Evolutionary conservation across 2,888 invertebrate species (phyloP), one percentile per base, ranked within the genome.

Genomic region (Fragum whitleyi): DNA sequence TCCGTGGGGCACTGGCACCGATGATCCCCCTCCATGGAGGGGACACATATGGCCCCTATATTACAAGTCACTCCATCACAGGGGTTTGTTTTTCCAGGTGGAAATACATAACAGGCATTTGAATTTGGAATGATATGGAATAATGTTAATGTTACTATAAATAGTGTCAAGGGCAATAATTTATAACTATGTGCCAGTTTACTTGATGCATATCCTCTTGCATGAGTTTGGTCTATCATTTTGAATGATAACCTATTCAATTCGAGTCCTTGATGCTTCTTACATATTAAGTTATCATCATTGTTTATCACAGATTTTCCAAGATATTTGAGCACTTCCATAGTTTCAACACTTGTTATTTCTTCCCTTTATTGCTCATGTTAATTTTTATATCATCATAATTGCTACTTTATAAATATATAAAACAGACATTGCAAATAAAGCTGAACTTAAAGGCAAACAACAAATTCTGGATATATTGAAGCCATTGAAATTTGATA

Each of bases 1-100:
- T 96, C 96, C 76, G 96, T 95, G 59, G 96, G 96, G 92, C 97
- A 97, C 92, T 96, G 96, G 94, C 97, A 97, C 92, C 95, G 95
- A 89, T 96, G 96, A 71, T 96, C 95, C 51, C 97, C 97, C 94
- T 97, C 97, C 74, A 94, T 92, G 26, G 95, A 94, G 55, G 94
- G 90, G 77, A 95, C 95, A 93, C 97, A 97, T 70, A 96, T 95
- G 0, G 96, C 96, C 0, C 97, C 97, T 85, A 95, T 95, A 79
- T 95, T 95, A 93, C 97, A 97, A 26, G 95, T 94, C 87, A 96
- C 95, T 79, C 95, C 95, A 57, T 95, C 94, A 93, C 97, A 97
- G 0, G 97, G 97, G 91, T 97, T 96, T 77, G 95, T 95, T 86
- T 96, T 95, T 93, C 96, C 96, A 96, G 95, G 89, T 28, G 95